These are phyloP conservation scores for Bimastos eiseni DNA, from an alignment of 2,888 invertebrate genomes.

Conservation along the genomic window DNA sequence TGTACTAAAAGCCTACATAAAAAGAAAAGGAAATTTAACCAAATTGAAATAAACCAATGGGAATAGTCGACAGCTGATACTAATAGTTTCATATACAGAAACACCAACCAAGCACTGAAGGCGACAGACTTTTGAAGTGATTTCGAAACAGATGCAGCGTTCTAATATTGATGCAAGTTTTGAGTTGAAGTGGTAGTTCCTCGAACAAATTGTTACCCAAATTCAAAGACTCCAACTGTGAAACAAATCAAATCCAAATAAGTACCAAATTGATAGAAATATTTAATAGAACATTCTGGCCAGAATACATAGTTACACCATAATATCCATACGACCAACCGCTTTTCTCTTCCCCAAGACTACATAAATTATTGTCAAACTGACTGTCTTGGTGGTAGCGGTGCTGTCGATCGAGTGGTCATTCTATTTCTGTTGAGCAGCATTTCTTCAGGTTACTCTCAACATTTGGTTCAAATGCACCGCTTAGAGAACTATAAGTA, in stretches of 20 bases:
- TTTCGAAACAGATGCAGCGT: constrained; percentile 58
- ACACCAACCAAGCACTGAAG: constrained; percentile 42
- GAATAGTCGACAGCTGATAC: neutral
- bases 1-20: neutral
- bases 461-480: too few species aligned
- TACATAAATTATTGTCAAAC: neutral
- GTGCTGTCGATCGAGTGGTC: too few species aligned
- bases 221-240: constrained; percentile 56
- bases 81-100: neutral
- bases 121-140: constrained; percentile 48
- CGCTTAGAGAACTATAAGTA: too few species aligned
- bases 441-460: too few species aligned
- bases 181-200: constrained; percentile 53
- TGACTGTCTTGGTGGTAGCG: neutral
- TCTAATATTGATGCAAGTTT: constrained; percentile 40
- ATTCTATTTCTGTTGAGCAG: too few species aligned
- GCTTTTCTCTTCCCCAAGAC: neutral
- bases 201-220: constrained; percentile 58
- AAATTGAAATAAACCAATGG: neutral
- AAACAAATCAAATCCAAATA: constrained; percentile 28
- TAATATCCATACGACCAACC: neutral
- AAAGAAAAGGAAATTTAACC: neutral
- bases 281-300: constrained; percentile 29
- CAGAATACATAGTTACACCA: neutral
- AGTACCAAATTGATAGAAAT: neutral